Base-by-base conservation (phyloP, 1,140 invertebrate species). In the Mercenaria mercenaria region DNA sequence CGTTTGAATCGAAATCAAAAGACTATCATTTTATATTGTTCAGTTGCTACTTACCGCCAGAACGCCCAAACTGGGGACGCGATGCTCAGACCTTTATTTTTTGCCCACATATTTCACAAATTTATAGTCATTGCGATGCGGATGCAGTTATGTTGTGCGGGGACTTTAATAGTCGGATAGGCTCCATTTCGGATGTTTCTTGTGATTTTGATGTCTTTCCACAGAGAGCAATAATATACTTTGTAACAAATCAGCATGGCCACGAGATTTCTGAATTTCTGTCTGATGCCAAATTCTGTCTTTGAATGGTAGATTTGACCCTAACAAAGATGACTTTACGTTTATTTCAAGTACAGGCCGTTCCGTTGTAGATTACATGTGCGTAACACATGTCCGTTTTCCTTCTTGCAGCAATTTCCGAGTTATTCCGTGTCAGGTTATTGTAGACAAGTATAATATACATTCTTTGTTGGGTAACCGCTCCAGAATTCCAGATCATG, bases 251-350 rank as follows among this genome's bases (percentile, higher is more conserved):
- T 29, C 41, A 77, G 50, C 74, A 77, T 47, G 74, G 74, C 32
- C 20, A 77, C 41, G 41, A 43, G n/a, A 47, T 77, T 47, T n/a
- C 50, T 20, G 74, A 77, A 50, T 77, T 77, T 37, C 41, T 77
- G 32, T 32, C 26, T 32, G 74, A 50, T 39, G 29, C 74, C 18
- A 77, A 47, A 37, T 52, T 77, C 23, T 77, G 29, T 39, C 26
- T 77, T n/a, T 77, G n/a, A 77, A 77, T 77, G 74, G 74, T 26
- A 43, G 32, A 37, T 41, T 74, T 74, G 41, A 37, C 8, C 23
- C 69, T 37, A 43, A 37, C 11, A 74, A 37, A 37, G 69, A 74
- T n/a, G n/a, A 37, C 37, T 74, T 41, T 32, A 74, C 69, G 34
- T 37, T 43, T 74, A 74, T 32, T 37, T 32, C 69, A 4, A 74